A percentile compares a stretch with the other conserved stretches of the same genome.
These are phyloP conservation scores for Cerceris ruficornis DNA, from an alignment of 2,888 invertebrate species.

Conservation along the genomic window DNA sequence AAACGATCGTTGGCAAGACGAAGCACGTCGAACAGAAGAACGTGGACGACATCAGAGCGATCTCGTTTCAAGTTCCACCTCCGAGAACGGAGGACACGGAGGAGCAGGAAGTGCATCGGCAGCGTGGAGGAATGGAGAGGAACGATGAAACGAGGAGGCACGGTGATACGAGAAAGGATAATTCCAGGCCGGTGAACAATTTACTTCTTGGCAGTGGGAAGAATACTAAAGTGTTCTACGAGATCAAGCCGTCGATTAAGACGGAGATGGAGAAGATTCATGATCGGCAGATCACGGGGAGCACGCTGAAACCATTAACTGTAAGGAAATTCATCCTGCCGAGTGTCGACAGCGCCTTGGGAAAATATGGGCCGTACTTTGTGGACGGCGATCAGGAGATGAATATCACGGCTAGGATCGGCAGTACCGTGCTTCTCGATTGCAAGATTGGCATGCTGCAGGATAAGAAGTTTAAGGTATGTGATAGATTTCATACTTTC, in stretches of 20 bases:
- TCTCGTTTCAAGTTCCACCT: conserved; percentile 65
- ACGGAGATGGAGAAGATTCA: conserved; percentile 67
- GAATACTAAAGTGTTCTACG: conserved; percentile 74
- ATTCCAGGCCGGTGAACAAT: conserved; percentile 50
- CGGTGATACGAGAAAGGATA: conserved; percentile 57
- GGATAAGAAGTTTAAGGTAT: conserved; percentile 83
- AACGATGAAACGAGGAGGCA: conserved; percentile 32
- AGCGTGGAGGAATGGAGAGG: conserved; percentile 11
- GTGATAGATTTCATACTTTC: too few species aligned
- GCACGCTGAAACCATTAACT: conserved; percentile 32
- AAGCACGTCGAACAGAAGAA: conserved; percentile 43
- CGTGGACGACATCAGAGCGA: conserved; percentile 59
- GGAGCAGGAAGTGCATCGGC: conserved; percentile 15
- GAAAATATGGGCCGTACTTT: conserved; percentile 84
- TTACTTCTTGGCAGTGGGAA: conserved; percentile 59
- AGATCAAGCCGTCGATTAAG: conserved; percentile 76
- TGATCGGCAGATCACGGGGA: conserved; percentile 35
- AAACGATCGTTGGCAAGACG: conserved; percentile 19
- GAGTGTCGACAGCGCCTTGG: conserved; percentile 77
- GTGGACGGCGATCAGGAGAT: conserved; percentile 84
- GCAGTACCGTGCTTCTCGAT: conserved; percentile 84
- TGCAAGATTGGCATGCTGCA: conserved; percentile 85
- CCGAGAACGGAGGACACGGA: conserved; percentile 6
- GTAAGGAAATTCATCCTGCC: conserved; percentile 71
- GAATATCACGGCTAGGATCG: conserved; percentile 84